phyloP scores from a whole-genome alignment of 2,113 vertebrate genomes.

The Phalacrocorax pelagicus region DNA sequence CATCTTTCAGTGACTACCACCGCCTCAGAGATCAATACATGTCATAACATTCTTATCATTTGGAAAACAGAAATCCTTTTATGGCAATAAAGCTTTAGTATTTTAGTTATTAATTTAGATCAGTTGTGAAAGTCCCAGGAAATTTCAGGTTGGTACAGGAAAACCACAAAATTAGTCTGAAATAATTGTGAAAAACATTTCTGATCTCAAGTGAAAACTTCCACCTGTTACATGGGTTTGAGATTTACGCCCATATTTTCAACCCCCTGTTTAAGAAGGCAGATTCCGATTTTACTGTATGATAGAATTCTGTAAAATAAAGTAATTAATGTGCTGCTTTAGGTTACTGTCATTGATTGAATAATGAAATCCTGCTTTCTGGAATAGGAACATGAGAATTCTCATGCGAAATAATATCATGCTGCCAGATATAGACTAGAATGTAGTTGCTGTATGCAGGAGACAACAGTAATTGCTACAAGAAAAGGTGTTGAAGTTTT shows the following conservation, averaged over 20 bases:
- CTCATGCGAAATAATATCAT: not conserved
- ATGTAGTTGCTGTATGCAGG: not conserved
- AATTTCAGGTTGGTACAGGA: not conserved
- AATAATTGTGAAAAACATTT: not conserved
- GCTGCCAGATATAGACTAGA: not conserved
- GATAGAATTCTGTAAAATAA: not conserved
- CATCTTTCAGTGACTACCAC: constrained; percentile 20
- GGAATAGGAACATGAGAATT: not conserved
- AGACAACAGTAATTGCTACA: not conserved
- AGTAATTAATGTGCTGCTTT: not conserved
- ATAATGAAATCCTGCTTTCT: not conserved
- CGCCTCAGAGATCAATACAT: constrained; percentile 46
- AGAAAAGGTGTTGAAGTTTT: not conserved
- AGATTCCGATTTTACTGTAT: not conserved
- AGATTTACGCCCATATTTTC: not conserved
- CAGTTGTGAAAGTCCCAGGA: not conserved
- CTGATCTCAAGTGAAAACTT: not conserved
- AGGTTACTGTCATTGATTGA: not conserved
- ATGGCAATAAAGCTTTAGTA: constrained; percentile 32
- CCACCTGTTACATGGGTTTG: not conserved
- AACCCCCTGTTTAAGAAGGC: not conserved
- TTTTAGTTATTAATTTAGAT: constrained; percentile 58
- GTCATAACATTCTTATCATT: constrained; percentile 22
- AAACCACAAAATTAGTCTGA: not conserved
- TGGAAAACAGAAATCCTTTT: constrained; percentile 42